Conservation (phyloP, 2,113 vertebrate species). For the Vireo altiloquus region DNA sequence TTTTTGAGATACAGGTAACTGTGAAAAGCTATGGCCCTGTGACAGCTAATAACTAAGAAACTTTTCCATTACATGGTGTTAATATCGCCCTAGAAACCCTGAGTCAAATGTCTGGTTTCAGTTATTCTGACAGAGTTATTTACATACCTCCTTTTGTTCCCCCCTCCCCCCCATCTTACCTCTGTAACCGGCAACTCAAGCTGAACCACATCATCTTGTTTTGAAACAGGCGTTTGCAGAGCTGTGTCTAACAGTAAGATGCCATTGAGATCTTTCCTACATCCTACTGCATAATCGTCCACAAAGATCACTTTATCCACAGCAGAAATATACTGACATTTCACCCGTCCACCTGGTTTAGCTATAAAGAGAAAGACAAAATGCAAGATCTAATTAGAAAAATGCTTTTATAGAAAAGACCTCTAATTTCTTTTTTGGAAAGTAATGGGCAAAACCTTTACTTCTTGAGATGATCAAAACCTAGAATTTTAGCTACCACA, state of each 20-base stretch:
- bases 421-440: neutral
- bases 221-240: constrained; percentile 93
- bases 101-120: neutral
- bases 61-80: neutral
- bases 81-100: neutral
- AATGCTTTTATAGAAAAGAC: neutral
- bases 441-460: neutral
- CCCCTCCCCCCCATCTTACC: constrained; percentile 72
- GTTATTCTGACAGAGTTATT: neutral
- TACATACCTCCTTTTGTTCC: neutral
- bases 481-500: neutral
- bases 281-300: constrained; percentile 97
- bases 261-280: constrained; percentile 97
- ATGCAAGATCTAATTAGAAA: neutral
- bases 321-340: constrained; percentile 97
- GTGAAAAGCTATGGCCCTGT: neutral
- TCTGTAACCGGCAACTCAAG: constrained; percentile 97
- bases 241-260: constrained; percentile 97
- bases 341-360: constrained; percentile 93
- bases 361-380: constrained; percentile 73
- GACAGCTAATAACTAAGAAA: neutral
- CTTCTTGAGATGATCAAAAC: neutral
- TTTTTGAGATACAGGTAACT: neutral
- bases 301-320: constrained; percentile 99
- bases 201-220: constrained; percentile 96